Evolutionary conservation across 2,797 vertebrate genomes (phyloP).

Genomic region (Odontamblyopus lacepedii): DNA sequence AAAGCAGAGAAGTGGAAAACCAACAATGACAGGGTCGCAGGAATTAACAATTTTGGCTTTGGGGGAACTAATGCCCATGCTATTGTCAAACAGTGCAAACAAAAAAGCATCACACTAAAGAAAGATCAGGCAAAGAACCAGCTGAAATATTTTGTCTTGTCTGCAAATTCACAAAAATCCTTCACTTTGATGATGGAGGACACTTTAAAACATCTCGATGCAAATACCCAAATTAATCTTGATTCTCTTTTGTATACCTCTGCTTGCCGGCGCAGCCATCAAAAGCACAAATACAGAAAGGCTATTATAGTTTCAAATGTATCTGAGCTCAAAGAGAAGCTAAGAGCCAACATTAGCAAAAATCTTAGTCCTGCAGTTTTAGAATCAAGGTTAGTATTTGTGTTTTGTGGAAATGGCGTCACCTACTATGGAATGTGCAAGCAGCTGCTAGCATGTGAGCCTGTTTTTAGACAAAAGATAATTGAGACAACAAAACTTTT

Average conservation of each 20-base stretch:
- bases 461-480: slow-evolving; percentile 81
- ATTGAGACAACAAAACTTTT: slow-evolving; percentile 76
- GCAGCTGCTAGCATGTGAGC: slow-evolving; percentile 75
- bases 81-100: slow-evolving; percentile 78
- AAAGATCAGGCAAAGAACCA: slow-evolving; percentile 36
- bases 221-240: slow-evolving; percentile 57
- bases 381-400: slow-evolving; percentile 80
- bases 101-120: slow-evolving; percentile 28
- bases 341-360: slow-evolving; percentile 57
- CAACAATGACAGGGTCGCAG: slow-evolving; percentile 74
- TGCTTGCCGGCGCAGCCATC: slow-evolving; percentile 85
- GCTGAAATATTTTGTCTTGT: slow-evolving; percentile 76
- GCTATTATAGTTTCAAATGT: slow-evolving; percentile 76
- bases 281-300: slow-evolving; percentile 79
- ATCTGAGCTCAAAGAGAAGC: slow-evolving; percentile 71
- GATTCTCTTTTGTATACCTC: slow-evolving; percentile 81
- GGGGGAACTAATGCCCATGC: slow-evolving; percentile 88
- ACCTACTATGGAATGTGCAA: slow-evolving; percentile 80
- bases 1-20: slow-evolving; percentile 78
- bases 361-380: slow-evolving; percentile 34
- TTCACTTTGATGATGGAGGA: slow-evolving; percentile 69
- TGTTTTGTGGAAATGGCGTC: slow-evolving; percentile 87
- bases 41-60: slow-evolving; percentile 90
- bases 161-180: slow-evolving; percentile 81
- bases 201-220: slow-evolving; percentile 70